phyloP scores from a whole-genome alignment of 2,888 invertebrate genomes.

The Punctoribates punctum region DNA sequence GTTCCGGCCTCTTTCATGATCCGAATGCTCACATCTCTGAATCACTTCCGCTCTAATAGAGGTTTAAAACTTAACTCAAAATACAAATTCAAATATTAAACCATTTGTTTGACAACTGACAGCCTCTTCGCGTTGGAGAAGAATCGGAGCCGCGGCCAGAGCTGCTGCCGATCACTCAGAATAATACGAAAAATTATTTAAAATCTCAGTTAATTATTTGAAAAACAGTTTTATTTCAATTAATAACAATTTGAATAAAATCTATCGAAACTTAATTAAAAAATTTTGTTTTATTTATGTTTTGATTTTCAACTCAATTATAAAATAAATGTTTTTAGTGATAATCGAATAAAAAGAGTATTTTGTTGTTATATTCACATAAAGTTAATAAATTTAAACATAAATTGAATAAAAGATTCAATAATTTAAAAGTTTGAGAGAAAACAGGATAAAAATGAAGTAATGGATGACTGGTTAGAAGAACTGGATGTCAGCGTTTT shows the following conservation, averaged over 20 bases:
- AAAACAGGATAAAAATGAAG: neutral
- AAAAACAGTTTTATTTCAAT: too few relatives aligned
- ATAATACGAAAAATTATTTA: too few relatives aligned
- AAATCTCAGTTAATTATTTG: too few relatives aligned
- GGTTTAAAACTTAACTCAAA: neutral
- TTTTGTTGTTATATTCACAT: neutral
- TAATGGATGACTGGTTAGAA: neutral
- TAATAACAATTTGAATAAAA: too few relatives aligned
- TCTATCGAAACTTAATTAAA: too few relatives aligned
- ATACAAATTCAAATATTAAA: neutral
- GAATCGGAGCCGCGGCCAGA: constrained; percentile 19
- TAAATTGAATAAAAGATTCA: constrained; percentile 7
- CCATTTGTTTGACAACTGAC: neutral
- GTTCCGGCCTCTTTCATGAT: constrained; percentile 84
- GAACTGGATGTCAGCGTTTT: constrained; percentile 1
- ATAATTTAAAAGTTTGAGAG: neutral
- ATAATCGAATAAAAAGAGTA: neutral
- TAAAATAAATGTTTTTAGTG: neutral
- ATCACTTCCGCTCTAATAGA: constrained; percentile 49
- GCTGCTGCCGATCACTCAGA: neutral
- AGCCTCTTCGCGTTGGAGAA: constrained; percentile 11
- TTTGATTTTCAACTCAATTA: too few relatives aligned
- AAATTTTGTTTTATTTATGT: too few relatives aligned
- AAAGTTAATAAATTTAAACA: neutral
- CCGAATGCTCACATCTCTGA: constrained; percentile 55